Percentiles rank a stretch among this genome's conserved stretches.
Conservation (phyloP, 1,140 invertebrate genomes). For the Globodera ellingtonae region DNA sequence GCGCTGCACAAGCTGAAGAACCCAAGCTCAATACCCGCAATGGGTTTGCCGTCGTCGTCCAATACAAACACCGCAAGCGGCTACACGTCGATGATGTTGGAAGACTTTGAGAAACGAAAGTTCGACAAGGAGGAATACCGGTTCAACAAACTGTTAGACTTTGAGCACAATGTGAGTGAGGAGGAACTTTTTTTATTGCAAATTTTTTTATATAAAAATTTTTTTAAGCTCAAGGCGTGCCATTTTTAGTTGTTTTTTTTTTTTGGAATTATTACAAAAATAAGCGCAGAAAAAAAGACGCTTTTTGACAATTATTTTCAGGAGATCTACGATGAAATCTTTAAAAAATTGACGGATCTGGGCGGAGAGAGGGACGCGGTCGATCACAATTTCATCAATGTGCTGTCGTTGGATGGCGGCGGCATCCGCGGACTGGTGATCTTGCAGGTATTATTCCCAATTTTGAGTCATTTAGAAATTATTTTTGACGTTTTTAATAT, state of each 20-base stretch:
- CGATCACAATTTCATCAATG: slow-evolving; percentile 49
- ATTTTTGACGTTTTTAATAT: too few relatives aligned
- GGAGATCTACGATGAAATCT: slow-evolving; percentile 58
- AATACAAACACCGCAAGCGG: background rate
- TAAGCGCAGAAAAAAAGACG: too few relatives aligned
- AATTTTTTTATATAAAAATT: too few relatives aligned
- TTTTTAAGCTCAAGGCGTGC: too few relatives aligned
- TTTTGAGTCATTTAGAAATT: too few relatives aligned
- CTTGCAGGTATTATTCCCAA: slow-evolving; percentile 45
- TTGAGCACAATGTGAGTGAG: slow-evolving; percentile 51
- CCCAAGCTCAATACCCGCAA: slow-evolving; percentile 34
- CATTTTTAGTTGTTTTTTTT: too few relatives aligned
- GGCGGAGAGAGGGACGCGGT: slow-evolving; percentile 29
- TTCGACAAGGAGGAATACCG: slow-evolving; percentile 24
- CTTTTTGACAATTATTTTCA: slow-evolving; percentile 25
- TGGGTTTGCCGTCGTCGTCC: background rate
- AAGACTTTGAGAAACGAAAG: slow-evolving; percentile 34
- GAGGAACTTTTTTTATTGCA: slow-evolving; percentile 14
- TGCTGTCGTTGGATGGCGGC: slow-evolving; percentile 61
- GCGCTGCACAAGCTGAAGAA: slow-evolving; percentile 41
- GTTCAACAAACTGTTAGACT: slow-evolving; percentile 48
- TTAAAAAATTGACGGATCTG: slow-evolving; percentile 40
- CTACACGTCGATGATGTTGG: slow-evolving; percentile 12
- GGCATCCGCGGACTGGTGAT: slow-evolving; percentile 63
- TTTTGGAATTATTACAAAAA: too few relatives aligned